Conservation (phyloP, 2,888 invertebrate species). For the Rhopalosiphum nymphaeae region DNA sequence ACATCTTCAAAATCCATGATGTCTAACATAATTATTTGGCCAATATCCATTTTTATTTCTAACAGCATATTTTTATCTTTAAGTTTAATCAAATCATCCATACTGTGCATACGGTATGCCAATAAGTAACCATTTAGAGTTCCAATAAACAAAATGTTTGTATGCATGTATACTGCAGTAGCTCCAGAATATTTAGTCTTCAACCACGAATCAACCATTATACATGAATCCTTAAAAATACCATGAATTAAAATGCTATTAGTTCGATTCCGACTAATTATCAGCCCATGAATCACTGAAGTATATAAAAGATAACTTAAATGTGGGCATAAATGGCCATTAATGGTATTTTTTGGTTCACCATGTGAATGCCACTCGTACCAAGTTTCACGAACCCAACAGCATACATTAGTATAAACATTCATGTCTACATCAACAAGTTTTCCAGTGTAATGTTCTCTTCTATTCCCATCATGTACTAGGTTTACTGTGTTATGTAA, state of each 20-base stretch:
- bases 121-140: slow-evolving; percentile 44
- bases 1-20: slow-evolving; percentile 31
- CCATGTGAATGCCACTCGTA: not conserved
- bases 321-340: not conserved
- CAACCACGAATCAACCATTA: not conserved
- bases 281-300: slow-evolving; percentile 31
- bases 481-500: not conserved
- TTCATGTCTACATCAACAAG: slow-evolving; percentile 31
- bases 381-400: slow-evolving; percentile 41
- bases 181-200: slow-evolving; percentile 15
- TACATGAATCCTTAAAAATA: not conserved
- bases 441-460: not conserved
- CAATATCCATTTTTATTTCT: slow-evolving; percentile 3
- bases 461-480: not conserved
- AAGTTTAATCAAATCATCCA: slow-evolving; percentile 34
- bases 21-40: slow-evolving; percentile 10
- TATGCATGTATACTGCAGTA: slow-evolving; percentile 30
- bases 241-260: slow-evolving; percentile 27
- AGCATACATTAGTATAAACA: not conserved
- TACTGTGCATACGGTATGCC: slow-evolving; percentile 36
- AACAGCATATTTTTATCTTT: slow-evolving; percentile 19
- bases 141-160: slow-evolving; percentile 46
- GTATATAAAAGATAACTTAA: not conserved
- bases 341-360: not conserved
- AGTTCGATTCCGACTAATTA: not conserved